Evolutionary conservation across 2,888 invertebrate species (phyloP).

Genomic region (Lepas anatifera): DNA sequence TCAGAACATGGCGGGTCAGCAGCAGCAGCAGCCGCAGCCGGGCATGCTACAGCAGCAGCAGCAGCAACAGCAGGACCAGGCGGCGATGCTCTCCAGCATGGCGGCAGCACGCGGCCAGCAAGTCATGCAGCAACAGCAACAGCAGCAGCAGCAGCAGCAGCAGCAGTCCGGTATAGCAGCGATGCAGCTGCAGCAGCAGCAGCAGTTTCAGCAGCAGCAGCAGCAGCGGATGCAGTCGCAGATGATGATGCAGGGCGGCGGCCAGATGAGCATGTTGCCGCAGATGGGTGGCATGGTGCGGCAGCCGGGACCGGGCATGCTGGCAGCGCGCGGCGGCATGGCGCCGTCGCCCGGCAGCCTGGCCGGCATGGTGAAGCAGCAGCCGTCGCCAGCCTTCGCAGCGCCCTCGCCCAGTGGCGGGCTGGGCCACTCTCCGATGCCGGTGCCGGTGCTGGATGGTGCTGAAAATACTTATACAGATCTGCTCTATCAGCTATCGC

Average conservation of each 20-base stretch:
- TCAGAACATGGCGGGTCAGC: neutral
- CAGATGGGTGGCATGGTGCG: constrained; percentile 20
- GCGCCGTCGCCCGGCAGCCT: neutral
- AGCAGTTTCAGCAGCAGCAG: neutral
- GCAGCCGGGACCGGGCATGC: constrained; percentile 20
- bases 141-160: too few relatives aligned
- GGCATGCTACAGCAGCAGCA: neutral
- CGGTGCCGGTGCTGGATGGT: too few relatives aligned
- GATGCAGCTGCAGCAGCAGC: neutral
- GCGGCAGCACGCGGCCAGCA: too few relatives aligned
- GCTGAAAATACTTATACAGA: too few relatives aligned
- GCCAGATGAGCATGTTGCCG: constrained; percentile 15
- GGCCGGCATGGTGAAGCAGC: neutral
- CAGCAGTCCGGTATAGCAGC: neutral
- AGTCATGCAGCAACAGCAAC: neutral
- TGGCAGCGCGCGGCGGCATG: neutral
- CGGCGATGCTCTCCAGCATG: neutral
- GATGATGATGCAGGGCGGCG: constrained; percentile 10
- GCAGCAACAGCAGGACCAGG: neutral
- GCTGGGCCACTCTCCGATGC: constrained; percentile 25
- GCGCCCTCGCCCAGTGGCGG: constrained; percentile 25
- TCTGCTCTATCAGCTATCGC: too few relatives aligned
- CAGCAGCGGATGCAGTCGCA: constrained; percentile 1
- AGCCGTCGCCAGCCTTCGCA: constrained; percentile 17
- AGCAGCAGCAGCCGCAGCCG: neutral